Evolutionary conservation across 2,797 vertebrate species (phyloP).

Genomic region (Coccyzus lansbergi): DNA sequence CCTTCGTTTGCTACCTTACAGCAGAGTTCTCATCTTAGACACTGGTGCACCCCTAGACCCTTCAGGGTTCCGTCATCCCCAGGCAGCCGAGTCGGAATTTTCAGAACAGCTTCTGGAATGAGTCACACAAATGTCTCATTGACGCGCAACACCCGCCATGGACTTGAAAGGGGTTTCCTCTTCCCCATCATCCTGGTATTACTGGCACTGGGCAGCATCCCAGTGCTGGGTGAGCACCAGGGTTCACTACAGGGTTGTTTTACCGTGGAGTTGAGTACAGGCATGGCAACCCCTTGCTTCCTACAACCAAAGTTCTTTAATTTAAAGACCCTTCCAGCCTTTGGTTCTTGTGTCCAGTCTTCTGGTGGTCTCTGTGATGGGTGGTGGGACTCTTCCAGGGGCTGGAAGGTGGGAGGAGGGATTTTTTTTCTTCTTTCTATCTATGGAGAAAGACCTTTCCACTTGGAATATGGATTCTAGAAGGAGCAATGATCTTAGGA

Average conservation of each 20-base stretch:
- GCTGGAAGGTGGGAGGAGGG: not conserved
- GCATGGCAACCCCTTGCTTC: conserved; percentile 1
- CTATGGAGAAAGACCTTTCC: not conserved
- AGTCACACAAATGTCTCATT: not conserved
- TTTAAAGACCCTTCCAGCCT: conserved; percentile 59
- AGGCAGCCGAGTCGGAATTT: not conserved
- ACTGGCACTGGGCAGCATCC: not conserved
- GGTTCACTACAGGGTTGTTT: not conserved
- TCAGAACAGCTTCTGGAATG: not conserved
- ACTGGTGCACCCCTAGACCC: not conserved
- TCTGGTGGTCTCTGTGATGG: not conserved
- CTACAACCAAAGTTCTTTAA: conserved; percentile 75
- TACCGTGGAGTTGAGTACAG: not conserved
- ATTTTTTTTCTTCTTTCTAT: not conserved
- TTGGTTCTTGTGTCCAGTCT: conserved; percentile 6
- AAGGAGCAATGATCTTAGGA: not conserved
- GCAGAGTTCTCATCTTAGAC: not conserved
- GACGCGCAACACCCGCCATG: not conserved
- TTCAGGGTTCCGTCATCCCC: not conserved
- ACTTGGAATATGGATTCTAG: not conserved
- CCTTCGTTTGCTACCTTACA: not conserved
- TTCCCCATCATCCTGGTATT: not conserved
- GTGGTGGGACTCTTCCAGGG: not conserved
- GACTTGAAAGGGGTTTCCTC: not conserved
- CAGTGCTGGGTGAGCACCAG: not conserved